These are phyloP conservation scores for Dilophus febrilis DNA, from an alignment of 2,888 invertebrate genomes.

Conservation along the genomic window DNA sequence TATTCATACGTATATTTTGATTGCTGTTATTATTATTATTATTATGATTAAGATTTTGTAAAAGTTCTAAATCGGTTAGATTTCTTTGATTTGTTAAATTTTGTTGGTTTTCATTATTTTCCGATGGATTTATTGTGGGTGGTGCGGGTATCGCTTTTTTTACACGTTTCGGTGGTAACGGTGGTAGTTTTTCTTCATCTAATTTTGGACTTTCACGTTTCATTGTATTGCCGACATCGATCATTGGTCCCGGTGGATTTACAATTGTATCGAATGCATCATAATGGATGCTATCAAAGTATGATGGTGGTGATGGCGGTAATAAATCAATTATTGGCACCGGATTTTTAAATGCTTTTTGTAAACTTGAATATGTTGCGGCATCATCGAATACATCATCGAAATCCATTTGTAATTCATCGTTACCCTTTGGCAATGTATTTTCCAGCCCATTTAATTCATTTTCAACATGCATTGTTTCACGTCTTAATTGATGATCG, in stretches of 20 bases:
- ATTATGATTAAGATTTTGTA: constrained; percentile 1
- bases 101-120: constrained; percentile 24
- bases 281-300: constrained; percentile 29
- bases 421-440: constrained; percentile 13
- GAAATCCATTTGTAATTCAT: constrained; percentile 31
- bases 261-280: constrained; percentile 29
- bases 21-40: too few species aligned
- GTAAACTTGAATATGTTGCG: constrained; percentile 68
- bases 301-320: constrained; percentile 26
- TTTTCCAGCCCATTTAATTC: constrained; percentile 20
- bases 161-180: constrained; percentile 63
- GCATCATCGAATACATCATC: constrained; percentile 57
- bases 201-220: constrained; percentile 35
- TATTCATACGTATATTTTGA: background rate
- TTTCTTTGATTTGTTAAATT: constrained; percentile 5
- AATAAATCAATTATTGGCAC: constrained; percentile 43
- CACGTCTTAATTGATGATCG: constrained; percentile 45
- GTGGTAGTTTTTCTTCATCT: constrained; percentile 50
- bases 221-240: constrained; percentile 32
- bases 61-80: background rate
- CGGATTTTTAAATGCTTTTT: constrained; percentile 73
- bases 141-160: constrained; percentile 31
- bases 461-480: constrained; percentile 26
- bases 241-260: constrained; percentile 31
- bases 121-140: constrained; percentile 7